Base-by-base conservation (phyloP, 2,113 vertebrate species). In the Mobula birostris region DNA sequence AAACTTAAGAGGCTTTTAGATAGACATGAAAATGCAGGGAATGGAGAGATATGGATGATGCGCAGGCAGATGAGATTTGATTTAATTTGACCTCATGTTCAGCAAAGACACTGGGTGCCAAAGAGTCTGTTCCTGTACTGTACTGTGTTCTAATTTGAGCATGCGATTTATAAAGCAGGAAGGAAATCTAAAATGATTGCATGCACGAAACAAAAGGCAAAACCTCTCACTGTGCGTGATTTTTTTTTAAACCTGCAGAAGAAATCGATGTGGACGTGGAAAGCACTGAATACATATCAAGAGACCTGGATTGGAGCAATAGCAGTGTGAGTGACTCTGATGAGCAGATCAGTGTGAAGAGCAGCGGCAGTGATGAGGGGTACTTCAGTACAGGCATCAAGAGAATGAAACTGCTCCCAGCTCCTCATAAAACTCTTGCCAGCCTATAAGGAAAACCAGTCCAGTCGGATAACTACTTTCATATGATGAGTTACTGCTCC, bases 311-410 rank as follows among this genome's bases (percentile, higher is more conserved):
- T 91, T 99, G 98, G 98, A 98, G 98, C 98, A 98, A 97, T 96
- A 98, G 98, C 97, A 97, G 98, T 11, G 98, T 98, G 85, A 98
- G 99, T 32, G 99, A 99, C 96, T 98, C 97, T 0, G 99, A 99
- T 0, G 98, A 99, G 95, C 96, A 97, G 15, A 97, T 97, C 70
- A 99, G 98, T 96, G 96, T 97, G 96, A 98, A 97, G 95, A 99
- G 98, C 95, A 95, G 98, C 94, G 98, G 97, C 95, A 99, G 98
- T 0, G 99, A 99, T 0, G 99, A 99, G 95, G 98, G 99, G 83
- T 99, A 99, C 92, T 97, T 98, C 96, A 99, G 98, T 94, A 96
- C 98, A 27, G 96, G 98, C 95, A 95, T 98, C 95, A 97, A 95
- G 95, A 97, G 96, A 94, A 96, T 97, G 94, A 97, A 96, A 96